Evolutionary conservation across 1,140 invertebrate species (phyloP).

Genomic region (Holcopasites calliopsidis): DNA sequence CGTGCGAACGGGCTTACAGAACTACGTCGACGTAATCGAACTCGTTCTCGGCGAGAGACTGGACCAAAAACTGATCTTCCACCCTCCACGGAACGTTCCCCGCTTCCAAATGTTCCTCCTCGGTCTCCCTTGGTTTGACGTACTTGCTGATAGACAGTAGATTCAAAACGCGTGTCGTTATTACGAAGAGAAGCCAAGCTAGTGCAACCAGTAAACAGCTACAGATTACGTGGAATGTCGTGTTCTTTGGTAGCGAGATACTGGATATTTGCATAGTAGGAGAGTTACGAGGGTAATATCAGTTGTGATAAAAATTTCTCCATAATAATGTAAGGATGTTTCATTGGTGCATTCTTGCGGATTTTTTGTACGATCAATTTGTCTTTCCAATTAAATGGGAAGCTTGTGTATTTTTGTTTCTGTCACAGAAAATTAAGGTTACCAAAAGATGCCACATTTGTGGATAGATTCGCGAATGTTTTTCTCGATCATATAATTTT

Average conservation of each 20-base stretch:
- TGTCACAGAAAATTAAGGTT: not conserved
- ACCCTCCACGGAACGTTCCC: not conserved
- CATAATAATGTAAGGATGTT: not conserved
- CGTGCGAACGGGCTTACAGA: slow-evolving; percentile 31
- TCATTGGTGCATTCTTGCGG: not conserved
- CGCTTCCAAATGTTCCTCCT: not conserved
- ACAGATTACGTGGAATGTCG: not conserved
- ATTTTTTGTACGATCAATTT: not conserved
- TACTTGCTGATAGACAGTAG: not conserved
- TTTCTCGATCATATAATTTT: not conserved
- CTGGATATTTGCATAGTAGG: slow-evolving; percentile 12
- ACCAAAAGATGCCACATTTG: not conserved
- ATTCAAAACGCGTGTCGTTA: not conserved
- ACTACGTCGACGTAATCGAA: slow-evolving; percentile 49
- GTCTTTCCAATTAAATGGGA: not conserved
- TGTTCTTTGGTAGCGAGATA: not conserved
- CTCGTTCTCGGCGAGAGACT: slow-evolving; percentile 9
- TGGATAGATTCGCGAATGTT: slow-evolving; percentile 1
- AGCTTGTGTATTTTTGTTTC: not conserved
- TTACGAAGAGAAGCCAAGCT: not conserved
- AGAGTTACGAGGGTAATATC: not conserved
- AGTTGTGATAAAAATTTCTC: not conserved
- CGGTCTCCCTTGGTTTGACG: not conserved
- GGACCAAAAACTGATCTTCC: slow-evolving; percentile 47
- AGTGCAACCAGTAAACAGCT: not conserved